Percentiles rank a stretch among this genome's conserved stretches.
Conservation (phyloP, 2,888 invertebrate genomes). For the Rotaria socialis region DNA sequence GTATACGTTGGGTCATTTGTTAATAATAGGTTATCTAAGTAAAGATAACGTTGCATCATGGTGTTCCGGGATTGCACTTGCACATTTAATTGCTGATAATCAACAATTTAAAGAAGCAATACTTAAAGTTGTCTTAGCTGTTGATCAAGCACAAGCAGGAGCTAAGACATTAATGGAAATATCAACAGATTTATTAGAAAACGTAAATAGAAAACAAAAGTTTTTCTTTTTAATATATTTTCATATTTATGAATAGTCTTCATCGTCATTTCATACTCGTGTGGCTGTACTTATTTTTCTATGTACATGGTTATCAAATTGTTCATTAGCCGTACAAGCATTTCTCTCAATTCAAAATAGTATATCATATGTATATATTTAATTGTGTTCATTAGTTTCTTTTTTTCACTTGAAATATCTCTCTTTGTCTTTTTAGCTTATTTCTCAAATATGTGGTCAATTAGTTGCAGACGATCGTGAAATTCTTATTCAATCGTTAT, state of each 20-base stretch:
- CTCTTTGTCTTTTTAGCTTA: constrained; percentile 26
- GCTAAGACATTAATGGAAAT: constrained; percentile 37
- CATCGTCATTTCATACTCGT: constrained; percentile 68
- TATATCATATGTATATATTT: constrained; percentile 68
- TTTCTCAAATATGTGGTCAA: constrained; percentile 44
- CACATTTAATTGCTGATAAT: constrained; percentile 82
- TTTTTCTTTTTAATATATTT: neutral
- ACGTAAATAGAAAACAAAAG: neutral
- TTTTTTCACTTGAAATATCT: neutral
- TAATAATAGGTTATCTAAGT: constrained; percentile 24
- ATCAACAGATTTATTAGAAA: neutral
- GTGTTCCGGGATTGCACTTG: constrained; percentile 85
- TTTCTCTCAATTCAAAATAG: constrained; percentile 72
- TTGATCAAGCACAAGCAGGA: constrained; percentile 67
- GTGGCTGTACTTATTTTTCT: constrained; percentile 85
- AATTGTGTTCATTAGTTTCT: constrained; percentile 44
- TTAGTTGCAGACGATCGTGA: constrained; percentile 38
- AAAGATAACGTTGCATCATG: constrained; percentile 81
- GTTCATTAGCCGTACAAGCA: constrained; percentile 74
- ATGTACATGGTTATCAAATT: constrained; percentile 79
- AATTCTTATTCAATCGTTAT: constrained; percentile 40
- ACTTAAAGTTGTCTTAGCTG: constrained; percentile 80
- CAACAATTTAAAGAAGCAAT: constrained; percentile 74
- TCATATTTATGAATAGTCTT: neutral
- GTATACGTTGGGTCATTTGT: constrained; percentile 21